These are phyloP conservation scores for Drosophila pectinifera DNA, from an alignment of 1,140 invertebrate genomes.

Conservation along the genomic window DNA sequence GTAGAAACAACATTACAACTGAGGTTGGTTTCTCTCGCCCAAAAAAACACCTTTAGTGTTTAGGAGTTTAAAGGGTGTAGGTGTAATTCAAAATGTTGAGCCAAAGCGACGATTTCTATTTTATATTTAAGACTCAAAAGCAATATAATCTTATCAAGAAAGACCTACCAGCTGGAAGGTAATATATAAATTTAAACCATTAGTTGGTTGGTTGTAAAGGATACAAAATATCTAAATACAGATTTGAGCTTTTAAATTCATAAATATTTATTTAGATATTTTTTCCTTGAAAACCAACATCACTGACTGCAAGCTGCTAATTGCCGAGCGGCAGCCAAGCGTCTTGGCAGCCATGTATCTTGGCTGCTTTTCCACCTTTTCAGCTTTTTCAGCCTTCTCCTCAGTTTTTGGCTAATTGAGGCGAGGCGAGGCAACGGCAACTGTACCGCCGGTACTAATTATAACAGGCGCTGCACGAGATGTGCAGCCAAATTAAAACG, in stretches of 20 bases:
- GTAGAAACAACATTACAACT: too few relatives aligned
- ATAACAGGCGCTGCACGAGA: conserved; percentile 67
- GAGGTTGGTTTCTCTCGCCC: too few relatives aligned
- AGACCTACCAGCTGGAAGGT: not conserved
- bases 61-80: not conserved
- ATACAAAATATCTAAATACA: too few relatives aligned
- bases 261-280: not conserved
- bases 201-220: not conserved
- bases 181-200: not conserved
- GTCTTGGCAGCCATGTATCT: conserved; percentile 35
- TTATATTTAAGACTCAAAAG: too few relatives aligned
- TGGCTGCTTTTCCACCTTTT: not conserved
- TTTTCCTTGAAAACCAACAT: not conserved
- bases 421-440: conserved; percentile 55
- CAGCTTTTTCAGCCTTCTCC: not conserved
- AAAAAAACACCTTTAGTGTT: too few relatives aligned
- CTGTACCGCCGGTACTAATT: conserved; percentile 74
- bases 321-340: conserved; percentile 43
- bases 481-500: conserved; percentile 59
- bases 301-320: conserved; percentile 52
- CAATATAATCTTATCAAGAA: too few relatives aligned
- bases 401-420: conserved; percentile 63
- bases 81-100: too few relatives aligned
- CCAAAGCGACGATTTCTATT: too few relatives aligned
- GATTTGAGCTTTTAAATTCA: not conserved